These are phyloP conservation scores for Columba livia DNA, from an alignment of 2,113 vertebrate genomes.

Conservation along the genomic window DNA sequence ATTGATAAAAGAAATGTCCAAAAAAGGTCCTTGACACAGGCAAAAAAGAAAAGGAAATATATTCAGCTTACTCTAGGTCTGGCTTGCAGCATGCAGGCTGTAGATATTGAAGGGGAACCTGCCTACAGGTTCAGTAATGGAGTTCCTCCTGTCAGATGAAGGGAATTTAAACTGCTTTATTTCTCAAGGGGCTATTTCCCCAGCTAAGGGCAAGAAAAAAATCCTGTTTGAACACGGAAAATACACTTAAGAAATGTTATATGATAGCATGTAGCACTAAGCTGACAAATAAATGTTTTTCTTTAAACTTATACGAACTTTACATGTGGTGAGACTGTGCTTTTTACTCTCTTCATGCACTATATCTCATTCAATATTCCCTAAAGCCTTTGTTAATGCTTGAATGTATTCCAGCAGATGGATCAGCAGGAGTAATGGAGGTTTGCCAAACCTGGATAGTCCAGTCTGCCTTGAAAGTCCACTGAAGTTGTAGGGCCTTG, in stretches of 20 bases:
- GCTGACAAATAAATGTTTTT: neutral
- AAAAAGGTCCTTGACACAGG: neutral
- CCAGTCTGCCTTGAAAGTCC: neutral
- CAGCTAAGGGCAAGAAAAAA: neutral
- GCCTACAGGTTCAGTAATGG: neutral
- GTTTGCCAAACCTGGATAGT: neutral
- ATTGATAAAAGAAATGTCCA: neutral
- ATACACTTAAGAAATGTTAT: neutral
- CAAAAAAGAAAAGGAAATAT: neutral
- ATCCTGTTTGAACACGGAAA: neutral
- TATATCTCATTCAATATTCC: neutral
- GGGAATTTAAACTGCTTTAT: neutral
- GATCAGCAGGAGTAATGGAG: neutral
- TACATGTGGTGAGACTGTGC: neutral
- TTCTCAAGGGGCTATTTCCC: neutral
- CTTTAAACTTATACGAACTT: neutral
- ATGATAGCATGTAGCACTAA: neutral
- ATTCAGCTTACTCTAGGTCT: neutral
- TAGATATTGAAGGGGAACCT: neutral
- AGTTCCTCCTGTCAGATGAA: neutral
- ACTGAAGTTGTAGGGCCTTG: neutral
- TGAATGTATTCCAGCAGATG: neutral
- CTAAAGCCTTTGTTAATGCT: neutral
- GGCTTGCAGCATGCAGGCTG: neutral
- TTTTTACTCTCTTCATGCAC: accelerated